These are phyloP conservation scores for Poeciliopsis prolifica DNA, from an alignment of 2,113 vertebrate species.

Conservation along the genomic window DNA sequence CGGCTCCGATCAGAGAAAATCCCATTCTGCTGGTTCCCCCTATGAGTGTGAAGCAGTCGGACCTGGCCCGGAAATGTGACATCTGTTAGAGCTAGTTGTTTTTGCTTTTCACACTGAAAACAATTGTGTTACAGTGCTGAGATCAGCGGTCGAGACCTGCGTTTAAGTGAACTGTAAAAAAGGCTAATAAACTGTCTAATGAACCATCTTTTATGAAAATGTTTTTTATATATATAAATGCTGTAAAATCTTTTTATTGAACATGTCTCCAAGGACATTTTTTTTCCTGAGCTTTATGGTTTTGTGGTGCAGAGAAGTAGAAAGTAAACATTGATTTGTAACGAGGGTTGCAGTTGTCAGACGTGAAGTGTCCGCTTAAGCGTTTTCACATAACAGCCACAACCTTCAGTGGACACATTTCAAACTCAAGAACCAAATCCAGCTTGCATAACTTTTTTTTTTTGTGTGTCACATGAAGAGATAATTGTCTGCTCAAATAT, in stretches of 20 bases:
- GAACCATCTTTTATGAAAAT: constrained; percentile 32
- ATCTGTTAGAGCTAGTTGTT: constrained; percentile 28
- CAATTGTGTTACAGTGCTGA: constrained; percentile 18
- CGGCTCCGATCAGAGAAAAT: constrained; percentile 35
- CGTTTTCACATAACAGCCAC: neutral
- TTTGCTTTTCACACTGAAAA: constrained; percentile 8
- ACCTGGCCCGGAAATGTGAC: constrained; percentile 26
- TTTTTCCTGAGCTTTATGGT: constrained; percentile 47
- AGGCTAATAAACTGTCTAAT: constrained; percentile 54
- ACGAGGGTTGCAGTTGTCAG: constrained; percentile 37
- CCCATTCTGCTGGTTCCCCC: constrained; percentile 22
- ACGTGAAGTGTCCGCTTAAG: neutral
- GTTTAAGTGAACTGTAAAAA: constrained; percentile 28
- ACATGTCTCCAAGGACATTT: neutral
- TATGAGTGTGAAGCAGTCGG: constrained; percentile 28
- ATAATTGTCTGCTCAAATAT: no score
- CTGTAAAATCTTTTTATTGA: constrained; percentile 11
- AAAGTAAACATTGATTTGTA: constrained; percentile 79
- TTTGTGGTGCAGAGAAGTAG: constrained; percentile 81
- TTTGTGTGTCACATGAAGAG: no score
- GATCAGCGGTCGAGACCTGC: neutral
- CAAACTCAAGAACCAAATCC: no score
- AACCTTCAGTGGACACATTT: neutral
- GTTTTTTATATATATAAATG: constrained; percentile 15
- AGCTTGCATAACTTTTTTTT: no score